Evolutionary conservation across 2,113 vertebrate species (phyloP).

Genomic region (Cheilinus undulatus): DNA sequence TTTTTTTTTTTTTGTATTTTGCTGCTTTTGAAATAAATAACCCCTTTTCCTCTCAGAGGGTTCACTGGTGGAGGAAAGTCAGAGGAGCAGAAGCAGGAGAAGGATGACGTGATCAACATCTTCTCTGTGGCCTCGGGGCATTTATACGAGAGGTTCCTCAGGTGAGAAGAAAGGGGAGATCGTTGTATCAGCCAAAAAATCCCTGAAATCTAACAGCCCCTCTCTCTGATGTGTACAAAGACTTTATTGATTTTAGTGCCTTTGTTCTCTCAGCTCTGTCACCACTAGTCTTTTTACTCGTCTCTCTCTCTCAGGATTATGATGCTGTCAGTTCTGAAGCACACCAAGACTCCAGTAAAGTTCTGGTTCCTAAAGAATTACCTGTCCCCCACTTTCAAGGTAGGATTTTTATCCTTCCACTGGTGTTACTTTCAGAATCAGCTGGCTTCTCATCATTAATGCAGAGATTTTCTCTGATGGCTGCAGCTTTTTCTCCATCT

Average conservation of each 20-base stretch:
- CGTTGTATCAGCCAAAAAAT: not conserved
- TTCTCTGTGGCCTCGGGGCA: conserved; percentile 98
- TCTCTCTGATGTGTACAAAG: not conserved
- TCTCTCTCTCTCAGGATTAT: conserved; percentile 89
- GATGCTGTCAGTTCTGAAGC: conserved; percentile 98
- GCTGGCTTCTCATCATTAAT: not conserved
- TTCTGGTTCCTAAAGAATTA: conserved; percentile 99
- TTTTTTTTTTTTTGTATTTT: too few relatives aligned
- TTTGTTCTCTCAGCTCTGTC: not conserved
- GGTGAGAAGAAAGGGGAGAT: conserved; percentile 80
- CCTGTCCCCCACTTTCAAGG: conserved; percentile 98
- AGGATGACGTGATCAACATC: conserved; percentile 96
- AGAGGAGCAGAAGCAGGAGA: conserved; percentile 92
- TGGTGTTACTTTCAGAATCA: conserved; percentile 1
- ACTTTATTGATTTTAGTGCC: not conserved
- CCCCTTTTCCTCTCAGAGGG: conserved; percentile 82
- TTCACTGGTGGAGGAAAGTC: conserved; percentile 90
- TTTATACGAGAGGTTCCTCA: conserved; percentile 96
- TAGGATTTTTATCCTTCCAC: conserved; percentile 65
- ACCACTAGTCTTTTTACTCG: not conserved
- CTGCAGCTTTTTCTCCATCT: conserved; percentile 17
- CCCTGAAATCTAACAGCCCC: not conserved
- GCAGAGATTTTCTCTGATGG: conserved; percentile 27
- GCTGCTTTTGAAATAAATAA: not conserved
- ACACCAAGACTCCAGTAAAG: conserved; percentile 96